Evolutionary conservation across 2,888 invertebrate genomes (phyloP), one percentile per base, ranked within the genome.

Genomic region (Neoascia interrupta): DNA sequence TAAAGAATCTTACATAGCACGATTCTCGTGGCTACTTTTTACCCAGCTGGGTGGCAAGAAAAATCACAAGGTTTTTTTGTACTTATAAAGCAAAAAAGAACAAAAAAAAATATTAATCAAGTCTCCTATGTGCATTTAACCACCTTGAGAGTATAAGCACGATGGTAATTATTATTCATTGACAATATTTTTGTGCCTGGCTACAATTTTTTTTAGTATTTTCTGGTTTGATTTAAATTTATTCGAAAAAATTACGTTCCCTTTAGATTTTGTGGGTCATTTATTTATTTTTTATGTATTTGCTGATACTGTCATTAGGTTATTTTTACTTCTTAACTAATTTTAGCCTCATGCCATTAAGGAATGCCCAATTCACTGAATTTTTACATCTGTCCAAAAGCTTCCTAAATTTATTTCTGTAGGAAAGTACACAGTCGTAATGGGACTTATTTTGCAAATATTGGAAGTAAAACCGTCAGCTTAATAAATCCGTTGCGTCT

Each of bases 141-240:
- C 10, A 49, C 68, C 53, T 74, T 68, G 68, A 61, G 36, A 54
- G 11, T 11, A n/a, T n/a, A n/a, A 68, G 68, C 49, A 68, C 39
- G 45, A 54, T 34, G 49, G 68, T 41, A 47, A 68, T 74, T n/a
- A n/a, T n/a, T 61, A 74, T 74, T 53, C 39, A 61, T 74, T 49
- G 49, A 18, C 47, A 16, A 53, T 19, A 37, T 45, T 15, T n/a
- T n/a, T 31, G 13, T 45, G 1, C 19, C 47, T 37, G 54, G 34
- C 41, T 36, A 28, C 11, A 11, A 26, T 11, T 68, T 34, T 37
- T 64, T 51, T 28, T 37, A 53, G 13, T 36, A 45, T 36, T 26
- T 45, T 36, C 5, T 64, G 16, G 37, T 23, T n/a, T 13, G 13
- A 13, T 8, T 15, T 39, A 21, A 41, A 23, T 51, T 51, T 43